Conservation (phyloP, 1,140 invertebrate species). For the Trachymyrmex septentrionalis region DNA sequence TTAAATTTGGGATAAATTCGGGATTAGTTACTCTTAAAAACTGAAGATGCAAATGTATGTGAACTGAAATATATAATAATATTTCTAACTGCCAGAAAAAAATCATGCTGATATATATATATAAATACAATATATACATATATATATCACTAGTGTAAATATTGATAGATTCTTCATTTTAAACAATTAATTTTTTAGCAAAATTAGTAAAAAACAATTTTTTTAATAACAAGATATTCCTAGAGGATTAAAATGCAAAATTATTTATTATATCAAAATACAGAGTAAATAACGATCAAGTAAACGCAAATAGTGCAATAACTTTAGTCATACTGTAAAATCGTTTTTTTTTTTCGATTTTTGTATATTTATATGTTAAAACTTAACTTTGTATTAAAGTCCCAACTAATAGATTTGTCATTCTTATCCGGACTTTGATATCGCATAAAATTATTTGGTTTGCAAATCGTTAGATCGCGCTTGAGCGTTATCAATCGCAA, state of each 20-base stretch:
- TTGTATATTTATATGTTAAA: neutral
- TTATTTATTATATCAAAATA: neutral
- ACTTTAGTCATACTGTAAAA: neutral
- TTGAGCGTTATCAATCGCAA: constrained; percentile 39
- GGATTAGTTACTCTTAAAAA: no score
- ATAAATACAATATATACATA: no score
- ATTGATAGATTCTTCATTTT: no score
- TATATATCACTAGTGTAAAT: no score
- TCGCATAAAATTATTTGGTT: constrained; percentile 15
- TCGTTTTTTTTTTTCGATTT: neutral
- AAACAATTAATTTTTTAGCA: no score
- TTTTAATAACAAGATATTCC: no score
- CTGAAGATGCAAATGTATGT: no score
- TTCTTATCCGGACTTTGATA: neutral
- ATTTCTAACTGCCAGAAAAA: no score
- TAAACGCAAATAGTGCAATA: neutral
- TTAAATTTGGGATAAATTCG: no score
- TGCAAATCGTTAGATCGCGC: constrained; percentile 16
- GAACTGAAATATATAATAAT: no score
- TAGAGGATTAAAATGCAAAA: neutral
- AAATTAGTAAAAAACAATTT: no score
- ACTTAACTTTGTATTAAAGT: neutral
- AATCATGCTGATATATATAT: no score
- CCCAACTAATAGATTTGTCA: neutral
- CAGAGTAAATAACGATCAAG: neutral